phyloP scores from a whole-genome alignment of 1,140 invertebrate species.

The Cephus cinctus region DNA sequence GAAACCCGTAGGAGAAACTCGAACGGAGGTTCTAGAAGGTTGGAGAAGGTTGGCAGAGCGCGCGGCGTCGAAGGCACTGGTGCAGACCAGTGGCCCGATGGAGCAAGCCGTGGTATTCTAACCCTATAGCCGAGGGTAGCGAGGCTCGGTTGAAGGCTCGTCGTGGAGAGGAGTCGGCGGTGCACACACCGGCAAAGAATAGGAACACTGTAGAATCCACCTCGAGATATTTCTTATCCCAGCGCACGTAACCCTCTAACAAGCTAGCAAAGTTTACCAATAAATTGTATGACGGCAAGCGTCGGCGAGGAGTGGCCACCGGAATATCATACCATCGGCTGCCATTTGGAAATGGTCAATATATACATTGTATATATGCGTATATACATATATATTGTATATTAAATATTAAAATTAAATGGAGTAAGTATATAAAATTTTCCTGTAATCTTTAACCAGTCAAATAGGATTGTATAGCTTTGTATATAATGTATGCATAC shows the following conservation, averaged over 20 bases:
- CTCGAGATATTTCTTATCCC: constrained; percentile 51
- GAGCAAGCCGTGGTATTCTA: constrained; percentile 43
- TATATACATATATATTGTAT: too few species aligned
- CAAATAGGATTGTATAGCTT: too few species aligned
- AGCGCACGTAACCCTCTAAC: constrained; percentile 54
- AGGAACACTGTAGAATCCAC: constrained; percentile 25
- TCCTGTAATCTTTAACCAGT: too few species aligned
- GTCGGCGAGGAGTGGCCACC: constrained; percentile 18
- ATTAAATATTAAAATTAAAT: too few species aligned
- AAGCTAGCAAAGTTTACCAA: constrained; percentile 56
- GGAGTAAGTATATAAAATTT: too few species aligned
- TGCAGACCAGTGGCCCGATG: constrained; percentile 49
- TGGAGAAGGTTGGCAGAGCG: too few species aligned
- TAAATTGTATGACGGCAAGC: constrained; percentile 52
- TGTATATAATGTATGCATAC: too few species aligned
- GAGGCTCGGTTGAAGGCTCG: constrained; percentile 16
- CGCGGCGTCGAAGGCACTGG: constrained; percentile 44
- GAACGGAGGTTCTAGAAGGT: too few species aligned
- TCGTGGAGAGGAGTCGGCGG: background rate
- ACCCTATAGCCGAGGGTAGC: constrained; percentile 35
- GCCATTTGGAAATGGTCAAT: too few species aligned
- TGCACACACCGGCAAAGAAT: too few species aligned
- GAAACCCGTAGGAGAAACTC: too few species aligned
- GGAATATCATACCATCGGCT: constrained; percentile 37
- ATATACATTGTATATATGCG: too few species aligned